phyloP scores from a whole-genome alignment of 2,797 vertebrate genomes.

The Antrozous pallidus region DNA sequence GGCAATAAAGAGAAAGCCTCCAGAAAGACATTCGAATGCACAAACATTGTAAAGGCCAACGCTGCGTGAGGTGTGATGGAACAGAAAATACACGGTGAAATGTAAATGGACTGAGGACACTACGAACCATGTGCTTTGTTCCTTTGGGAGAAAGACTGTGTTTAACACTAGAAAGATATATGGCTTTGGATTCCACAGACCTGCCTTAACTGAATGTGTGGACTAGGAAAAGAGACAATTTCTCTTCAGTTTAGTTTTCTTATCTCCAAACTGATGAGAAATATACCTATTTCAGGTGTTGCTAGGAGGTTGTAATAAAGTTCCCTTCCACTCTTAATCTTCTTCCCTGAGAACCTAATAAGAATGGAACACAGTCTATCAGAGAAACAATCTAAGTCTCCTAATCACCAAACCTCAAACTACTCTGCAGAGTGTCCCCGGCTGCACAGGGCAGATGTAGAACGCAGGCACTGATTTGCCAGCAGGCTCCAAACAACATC shows the following conservation, averaged over 20 bases:
- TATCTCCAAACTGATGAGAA: not conserved
- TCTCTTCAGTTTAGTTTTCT: not conserved
- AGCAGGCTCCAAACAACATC: not conserved
- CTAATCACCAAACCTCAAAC: not conserved
- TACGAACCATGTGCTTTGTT: not conserved
- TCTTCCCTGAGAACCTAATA: not conserved
- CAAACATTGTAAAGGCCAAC: not conserved
- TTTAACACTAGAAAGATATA: not conserved
- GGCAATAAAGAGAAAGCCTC: constrained; percentile 3
- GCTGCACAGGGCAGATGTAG: not conserved
- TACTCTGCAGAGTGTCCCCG: not conserved
- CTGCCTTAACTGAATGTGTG: not conserved
- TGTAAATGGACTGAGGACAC: not conserved
- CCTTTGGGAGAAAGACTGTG: not conserved
- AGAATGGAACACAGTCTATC: not conserved
- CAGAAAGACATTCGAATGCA: not conserved
- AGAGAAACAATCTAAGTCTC: not conserved
- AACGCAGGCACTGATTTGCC: not conserved
- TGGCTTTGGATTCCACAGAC: not conserved
- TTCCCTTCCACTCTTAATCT: not conserved
- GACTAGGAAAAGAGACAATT: not conserved
- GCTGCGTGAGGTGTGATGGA: not conserved
- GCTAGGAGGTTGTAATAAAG: not conserved
- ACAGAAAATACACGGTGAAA: not conserved
- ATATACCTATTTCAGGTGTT: not conserved